Base-by-base conservation (phyloP, 2,888 invertebrate species). In the Dusona sp. region DNA sequence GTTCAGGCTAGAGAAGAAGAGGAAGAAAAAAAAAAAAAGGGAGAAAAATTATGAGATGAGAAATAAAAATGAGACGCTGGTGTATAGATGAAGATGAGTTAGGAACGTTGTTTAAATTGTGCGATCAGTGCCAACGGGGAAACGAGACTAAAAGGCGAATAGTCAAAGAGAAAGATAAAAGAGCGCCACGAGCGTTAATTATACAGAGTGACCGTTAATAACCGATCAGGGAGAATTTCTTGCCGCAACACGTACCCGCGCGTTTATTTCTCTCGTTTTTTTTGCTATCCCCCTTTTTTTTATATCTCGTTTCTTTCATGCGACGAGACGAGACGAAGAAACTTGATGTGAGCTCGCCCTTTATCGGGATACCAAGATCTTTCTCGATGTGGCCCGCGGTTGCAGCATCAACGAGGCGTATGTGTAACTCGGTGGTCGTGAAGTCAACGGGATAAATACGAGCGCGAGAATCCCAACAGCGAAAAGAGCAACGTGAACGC, bases 181-280 rank as follows among this genome's bases (percentile, higher is more conserved):
- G 68, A 11, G 64, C 72, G 82, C 79, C 67, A 57, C 51, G 70
- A 86, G 89, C 87, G 89, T 90, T 90, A 91, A 92, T 92, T 91
- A 90, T 88, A 90, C 87, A 90, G 87, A 84, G 88, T 89, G 91
- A 90, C 89, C 88, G 90, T 90, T 91, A 90, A 91, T 90, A 91
- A 92, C 87, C 90, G 89, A 90, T 89, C 89, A 65, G 65, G 84
- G 22, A 78, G 83, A 83, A 79, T 77, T 85, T 83, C 75, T 65
- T 79, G 45, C 51, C 73, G n/a, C n/a, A 73, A 42, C 73, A 54
- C 16, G 51, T 38, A 7, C 64, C 45, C 48, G 64, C n/a, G 73
- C n/a, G 16, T 22, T 19, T 36, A 22, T 54, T 33, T 22, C 0
- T 22, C 48, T 48, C 22, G 16, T 48, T 25, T 19, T 33, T 33